phyloP scores from a whole-genome alignment of 2,797 vertebrate species.

The Alauda arvensis region DNA sequence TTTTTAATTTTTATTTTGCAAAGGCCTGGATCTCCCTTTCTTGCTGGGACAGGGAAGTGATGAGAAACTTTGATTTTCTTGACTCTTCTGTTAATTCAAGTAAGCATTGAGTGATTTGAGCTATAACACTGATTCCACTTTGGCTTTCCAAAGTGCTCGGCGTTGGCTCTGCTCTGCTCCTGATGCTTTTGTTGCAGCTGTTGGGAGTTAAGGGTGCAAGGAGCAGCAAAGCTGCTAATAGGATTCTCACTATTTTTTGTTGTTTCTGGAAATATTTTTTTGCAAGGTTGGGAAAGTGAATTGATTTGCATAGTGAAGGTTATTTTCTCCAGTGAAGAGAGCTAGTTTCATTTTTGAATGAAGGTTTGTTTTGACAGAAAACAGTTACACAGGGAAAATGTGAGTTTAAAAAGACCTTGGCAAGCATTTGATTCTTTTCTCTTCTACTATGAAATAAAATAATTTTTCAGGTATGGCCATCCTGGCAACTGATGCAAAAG shows the following conservation, averaged over 20 bases:
- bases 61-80: neutral
- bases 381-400: conserved; percentile 5
- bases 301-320: conserved; percentile 21
- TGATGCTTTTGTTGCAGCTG: neutral
- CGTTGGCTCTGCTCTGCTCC: neutral
- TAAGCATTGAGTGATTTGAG: neutral
- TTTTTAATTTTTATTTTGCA: neutral
- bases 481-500: neutral
- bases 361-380: conserved; percentile 40
- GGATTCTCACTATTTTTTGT: neutral
- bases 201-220: neutral
- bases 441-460: neutral
- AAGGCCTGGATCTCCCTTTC: neutral
- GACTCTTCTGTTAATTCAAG: neutral
- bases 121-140: neutral
- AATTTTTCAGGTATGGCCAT: neutral
- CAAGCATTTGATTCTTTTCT: neutral
- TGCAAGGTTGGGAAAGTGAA: conserved; percentile 2
- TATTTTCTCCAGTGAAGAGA: conserved; percentile 19
- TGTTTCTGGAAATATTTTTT: conserved; percentile 8
- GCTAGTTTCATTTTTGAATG: neutral
- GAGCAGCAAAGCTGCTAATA: neutral
- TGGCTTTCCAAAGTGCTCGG: neutral
- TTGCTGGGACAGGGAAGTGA: neutral
- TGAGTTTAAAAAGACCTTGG: conserved; percentile 25